phyloP scores from a whole-genome alignment of 2,113 vertebrate genomes.

The Corythornis cristatus region DNA sequence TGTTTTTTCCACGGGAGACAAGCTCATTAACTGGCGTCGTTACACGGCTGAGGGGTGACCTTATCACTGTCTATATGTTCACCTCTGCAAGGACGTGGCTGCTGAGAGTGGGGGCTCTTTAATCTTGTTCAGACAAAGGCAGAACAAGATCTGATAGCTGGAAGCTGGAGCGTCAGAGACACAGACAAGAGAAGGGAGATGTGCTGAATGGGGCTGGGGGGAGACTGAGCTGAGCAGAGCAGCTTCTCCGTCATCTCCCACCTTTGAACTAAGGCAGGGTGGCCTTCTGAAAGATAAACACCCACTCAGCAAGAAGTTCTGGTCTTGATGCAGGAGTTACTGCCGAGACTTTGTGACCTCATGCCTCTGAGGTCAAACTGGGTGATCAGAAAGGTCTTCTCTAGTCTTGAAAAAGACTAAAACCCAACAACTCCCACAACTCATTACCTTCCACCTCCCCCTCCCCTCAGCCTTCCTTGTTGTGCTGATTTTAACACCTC shows the following conservation, averaged over 20 bases:
- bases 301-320: background rate
- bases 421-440: background rate
- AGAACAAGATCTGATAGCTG: background rate
- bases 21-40: slow-evolving; percentile 16
- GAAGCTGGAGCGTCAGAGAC: background rate
- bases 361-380: accelerated
- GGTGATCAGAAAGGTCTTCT: background rate
- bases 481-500: background rate
- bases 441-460: background rate
- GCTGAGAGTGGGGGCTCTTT: background rate
- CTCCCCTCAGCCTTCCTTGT: background rate
- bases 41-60: background rate
- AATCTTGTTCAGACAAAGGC: slow-evolving; percentile 41
- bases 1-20: background rate
- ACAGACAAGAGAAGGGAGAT: background rate
- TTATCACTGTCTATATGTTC: background rate
- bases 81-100: background rate
- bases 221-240: background rate
- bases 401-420: background rate
- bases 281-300: background rate
- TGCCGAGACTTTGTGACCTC: background rate
- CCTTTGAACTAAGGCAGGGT: background rate
- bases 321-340: background rate
- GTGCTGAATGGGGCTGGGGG: background rate
- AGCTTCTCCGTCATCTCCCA: background rate